Percentiles rank a stretch among this genome's conserved stretches.
Evolutionary conservation across 2,888 invertebrate genomes (phyloP).

Genomic region (Melinaea marsaeus): DNA sequence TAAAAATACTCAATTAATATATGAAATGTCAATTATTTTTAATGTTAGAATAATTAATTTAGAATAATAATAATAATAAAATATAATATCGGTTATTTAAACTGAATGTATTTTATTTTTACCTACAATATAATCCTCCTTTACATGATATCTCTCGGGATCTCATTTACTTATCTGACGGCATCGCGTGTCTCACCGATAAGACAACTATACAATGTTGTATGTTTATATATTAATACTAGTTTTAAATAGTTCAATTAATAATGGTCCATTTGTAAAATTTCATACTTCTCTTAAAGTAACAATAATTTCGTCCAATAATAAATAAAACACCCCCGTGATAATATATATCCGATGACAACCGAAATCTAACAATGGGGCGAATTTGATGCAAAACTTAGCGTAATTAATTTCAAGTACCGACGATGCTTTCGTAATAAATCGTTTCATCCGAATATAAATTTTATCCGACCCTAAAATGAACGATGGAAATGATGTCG

Average conservation of each 20-base stretch:
- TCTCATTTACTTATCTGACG: constrained; percentile 67
- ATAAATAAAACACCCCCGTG: constrained; percentile 16
- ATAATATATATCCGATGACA: constrained; percentile 31
- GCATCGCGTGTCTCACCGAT: constrained; percentile 47
- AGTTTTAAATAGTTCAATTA: background rate
- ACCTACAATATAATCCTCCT: background rate
- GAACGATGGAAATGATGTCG: constrained; percentile 53
- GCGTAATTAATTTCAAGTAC: constrained; percentile 73
- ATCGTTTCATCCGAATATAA: constrained; percentile 75
- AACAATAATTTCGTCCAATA: background rate
- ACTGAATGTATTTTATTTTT: background rate
- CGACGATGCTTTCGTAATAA: constrained; percentile 77
- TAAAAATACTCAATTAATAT: too few relatives aligned
- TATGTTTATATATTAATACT: background rate
- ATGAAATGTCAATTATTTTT: too few relatives aligned
- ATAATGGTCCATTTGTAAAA: too few relatives aligned
- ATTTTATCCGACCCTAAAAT: constrained; percentile 60
- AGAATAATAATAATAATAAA: background rate
- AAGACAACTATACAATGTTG: background rate
- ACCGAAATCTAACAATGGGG: constrained; percentile 34
- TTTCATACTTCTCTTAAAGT: too few relatives aligned
- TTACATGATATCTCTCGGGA: constrained; percentile 45
- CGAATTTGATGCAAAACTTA: constrained; percentile 42
- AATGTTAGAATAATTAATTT: too few relatives aligned
- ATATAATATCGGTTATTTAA: background rate